Evolutionary conservation across 1,140 invertebrate genomes (phyloP).

Genomic region (Pseudomyrmex gracilis): DNA sequence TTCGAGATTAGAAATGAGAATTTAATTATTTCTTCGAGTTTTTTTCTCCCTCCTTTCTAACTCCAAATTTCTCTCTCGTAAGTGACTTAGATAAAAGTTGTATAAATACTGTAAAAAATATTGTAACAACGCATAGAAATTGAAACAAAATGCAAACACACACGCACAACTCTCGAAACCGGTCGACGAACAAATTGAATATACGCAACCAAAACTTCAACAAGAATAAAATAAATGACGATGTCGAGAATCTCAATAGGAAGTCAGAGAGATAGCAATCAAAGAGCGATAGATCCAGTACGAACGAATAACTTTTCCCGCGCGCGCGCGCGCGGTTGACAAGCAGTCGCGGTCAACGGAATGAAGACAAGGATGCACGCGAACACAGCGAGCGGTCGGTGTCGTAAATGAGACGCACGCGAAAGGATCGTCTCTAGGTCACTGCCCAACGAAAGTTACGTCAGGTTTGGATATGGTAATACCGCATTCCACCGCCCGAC

Average conservation of each 20-base stretch:
- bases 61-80: neutral
- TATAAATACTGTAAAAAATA: neutral
- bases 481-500: slow-evolving; percentile 78
- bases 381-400: slow-evolving; percentile 21
- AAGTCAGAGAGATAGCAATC: slow-evolving; percentile 18
- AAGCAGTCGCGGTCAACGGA: neutral
- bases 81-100: neutral
- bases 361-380: slow-evolving; percentile 30
- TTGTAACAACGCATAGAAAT: neutral
- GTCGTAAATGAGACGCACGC: slow-evolving; percentile 72
- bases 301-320: slow-evolving; percentile 11
- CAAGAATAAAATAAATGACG: neutral
- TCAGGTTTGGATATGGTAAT: slow-evolving; percentile 80
- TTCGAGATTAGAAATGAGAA: neutral
- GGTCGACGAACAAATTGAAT: no score
- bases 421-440: slow-evolving; percentile 80
- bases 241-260: neutral
- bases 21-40: neutral
- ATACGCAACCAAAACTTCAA: no score
- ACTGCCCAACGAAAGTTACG: slow-evolving; percentile 80
- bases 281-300: neutral
- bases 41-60: no score
- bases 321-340: neutral
- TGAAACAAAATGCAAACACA: neutral
- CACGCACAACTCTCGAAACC: neutral